Evolutionary conservation across 2,888 invertebrate species (phyloP), one percentile per base, ranked within the genome.

Genomic region (Drosophila antonietae): DNA sequence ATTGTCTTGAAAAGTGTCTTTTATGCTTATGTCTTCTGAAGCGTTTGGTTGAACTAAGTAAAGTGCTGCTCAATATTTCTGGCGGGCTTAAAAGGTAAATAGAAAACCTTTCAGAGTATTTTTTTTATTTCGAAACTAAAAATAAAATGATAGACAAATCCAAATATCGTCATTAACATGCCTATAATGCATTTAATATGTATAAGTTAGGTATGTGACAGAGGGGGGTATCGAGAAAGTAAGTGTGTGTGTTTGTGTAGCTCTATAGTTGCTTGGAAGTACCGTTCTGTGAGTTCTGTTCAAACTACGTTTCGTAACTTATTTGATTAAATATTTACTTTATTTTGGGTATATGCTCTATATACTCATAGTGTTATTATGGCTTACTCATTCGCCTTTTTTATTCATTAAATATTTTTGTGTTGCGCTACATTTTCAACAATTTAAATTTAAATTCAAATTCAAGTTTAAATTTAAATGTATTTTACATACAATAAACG

Each of bases 241-340:
- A 49, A 43, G 49, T 56, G 44, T 57, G 44, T 57, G 18, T 66
- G 31, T 64, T 43, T 52, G 55, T 74, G 80, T 86, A 86, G 86
- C 86, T 86, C 77, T 86, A 81, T 86, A 83, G 86, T 86, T 88
- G 83, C 83, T 83, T 87, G 86, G 86, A 88, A 87, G 86, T 87
- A 88, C 78, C 86, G 83, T 78, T 71, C 53, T 66, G 62, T 59
- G 59, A 52, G 52, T 68, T 37, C 55, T 55, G 55, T 53, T 53
- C 49, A 58, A 41, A 69, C 80, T 76, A 70, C 64, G 53, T 68
- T 73, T 79, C 61, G 64, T 86, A 86, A 84, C 81, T 86, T 86
- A 84, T 68, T 56, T 66, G 88, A 63, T 84, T 84, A 86, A 75
- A 80, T 78, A 80, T 66, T 35, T 75, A 57, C 59, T 65, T 55